Evolutionary conservation across 2,888 invertebrate genomes (phyloP).

Genomic region (Mystacides longicornis): DNA sequence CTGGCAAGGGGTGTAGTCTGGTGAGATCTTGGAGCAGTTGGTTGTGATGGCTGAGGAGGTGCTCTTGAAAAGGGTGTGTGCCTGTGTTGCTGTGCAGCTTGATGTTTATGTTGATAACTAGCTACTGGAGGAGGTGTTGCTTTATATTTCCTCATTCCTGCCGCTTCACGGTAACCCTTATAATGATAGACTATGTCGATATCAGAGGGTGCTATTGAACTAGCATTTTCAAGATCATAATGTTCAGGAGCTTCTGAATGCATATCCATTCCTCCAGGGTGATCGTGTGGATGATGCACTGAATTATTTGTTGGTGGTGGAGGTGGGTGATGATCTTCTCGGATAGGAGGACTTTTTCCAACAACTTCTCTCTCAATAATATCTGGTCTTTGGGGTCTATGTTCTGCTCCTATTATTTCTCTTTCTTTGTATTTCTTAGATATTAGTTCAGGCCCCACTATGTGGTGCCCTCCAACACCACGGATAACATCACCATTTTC

Average conservation of each 20-base stretch:
- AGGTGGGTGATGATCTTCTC: constrained; percentile 73
- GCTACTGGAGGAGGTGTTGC: constrained; percentile 76
- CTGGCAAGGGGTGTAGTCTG: constrained; percentile 88
- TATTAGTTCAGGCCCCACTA: constrained; percentile 78
- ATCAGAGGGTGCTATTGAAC: constrained; percentile 95
- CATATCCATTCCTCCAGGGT: constrained; percentile 65
- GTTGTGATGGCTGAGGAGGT: constrained; percentile 61
- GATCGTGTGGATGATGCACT: constrained; percentile 65
- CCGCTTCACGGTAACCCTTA: constrained; percentile 83
- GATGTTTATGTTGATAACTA: constrained; percentile 71
- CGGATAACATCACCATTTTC: constrained; percentile 69
- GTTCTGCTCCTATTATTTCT: constrained; percentile 65
- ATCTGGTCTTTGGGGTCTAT: constrained; percentile 81
- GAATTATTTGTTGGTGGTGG: constrained; percentile 68
- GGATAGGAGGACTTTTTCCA: constrained; percentile 71
- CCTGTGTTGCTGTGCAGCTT: constrained; percentile 62
- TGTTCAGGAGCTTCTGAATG: constrained; percentile 81
- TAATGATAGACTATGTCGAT: constrained; percentile 96
- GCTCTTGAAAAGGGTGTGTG: constrained; percentile 67
- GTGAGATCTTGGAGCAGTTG: constrained; percentile 63
- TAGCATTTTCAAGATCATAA: constrained; percentile 94
- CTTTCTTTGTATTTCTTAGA: constrained; percentile 86
- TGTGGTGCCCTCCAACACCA: constrained; percentile 66
- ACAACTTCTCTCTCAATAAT: constrained; percentile 88
- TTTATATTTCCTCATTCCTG: constrained; percentile 79